These are phyloP conservation scores for Galerucella pusilla DNA, from an alignment of 2,888 invertebrate species.

Conservation along the genomic window DNA sequence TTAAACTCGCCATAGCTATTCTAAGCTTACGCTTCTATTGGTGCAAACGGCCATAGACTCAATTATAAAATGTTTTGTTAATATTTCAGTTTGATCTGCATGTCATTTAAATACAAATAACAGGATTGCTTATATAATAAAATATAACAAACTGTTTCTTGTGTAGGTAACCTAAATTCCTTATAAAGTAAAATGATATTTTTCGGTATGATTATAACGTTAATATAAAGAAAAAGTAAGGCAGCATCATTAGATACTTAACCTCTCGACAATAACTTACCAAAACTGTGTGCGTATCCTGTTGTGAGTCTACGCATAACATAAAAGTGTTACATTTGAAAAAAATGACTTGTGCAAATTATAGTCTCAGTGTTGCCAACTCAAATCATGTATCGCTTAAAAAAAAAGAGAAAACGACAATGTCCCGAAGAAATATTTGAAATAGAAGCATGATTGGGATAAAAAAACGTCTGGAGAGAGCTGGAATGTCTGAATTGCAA, in stretches of 20 bases:
- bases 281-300: slow-evolving; percentile 8
- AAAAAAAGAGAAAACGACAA: not conserved
- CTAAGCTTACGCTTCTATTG: too few species aligned
- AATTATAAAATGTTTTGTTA: too few species aligned
- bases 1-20: too few species aligned
- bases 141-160: not conserved
- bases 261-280: slow-evolving; percentile 12
- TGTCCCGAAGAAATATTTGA: not conserved
- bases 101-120: not conserved
- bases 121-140: not conserved
- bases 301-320: not conserved
- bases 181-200: not conserved
- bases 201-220: slow-evolving; percentile 4
- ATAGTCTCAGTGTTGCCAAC: not conserved
- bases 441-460: not conserved
- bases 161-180: slow-evolving; percentile 5
- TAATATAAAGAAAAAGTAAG: slow-evolving; percentile 6
- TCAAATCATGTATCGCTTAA: not conserved
- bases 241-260: slow-evolving; percentile 3
- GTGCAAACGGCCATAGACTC: too few species aligned
- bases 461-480: too few species aligned
- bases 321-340: slow-evolving; percentile 26
- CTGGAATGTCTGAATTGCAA: too few species aligned
- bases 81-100: too few species aligned
- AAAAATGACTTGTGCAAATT: slow-evolving; percentile 22